Base-by-base conservation (phyloP, 2,113 vertebrate genomes). In the Caloenas nicobarica region DNA sequence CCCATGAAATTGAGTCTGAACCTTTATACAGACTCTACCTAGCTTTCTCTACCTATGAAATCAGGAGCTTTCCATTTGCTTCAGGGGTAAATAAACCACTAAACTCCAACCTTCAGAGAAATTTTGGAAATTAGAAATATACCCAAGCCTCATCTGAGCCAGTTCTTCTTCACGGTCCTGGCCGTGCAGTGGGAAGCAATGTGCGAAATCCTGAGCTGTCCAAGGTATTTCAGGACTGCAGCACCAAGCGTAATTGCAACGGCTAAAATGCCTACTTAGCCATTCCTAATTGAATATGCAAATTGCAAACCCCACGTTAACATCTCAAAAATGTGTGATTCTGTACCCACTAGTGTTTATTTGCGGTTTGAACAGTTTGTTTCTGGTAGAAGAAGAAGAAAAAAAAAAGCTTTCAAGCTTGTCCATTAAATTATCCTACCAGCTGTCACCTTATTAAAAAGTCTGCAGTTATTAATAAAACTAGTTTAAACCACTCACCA, bases 401-500 rank as follows among this genome's bases (percentile, higher is more conserved):
- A 44, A 85, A 82, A 92, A 91, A 94, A 83, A 71, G 36, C 83
- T 92, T 94, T 65, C 64, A 34, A 80, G 69, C 81, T 93, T 86
- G 36, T 96, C 95, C 91, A 80, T 97, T 81, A 97, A 80, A 95
- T 68, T 91, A 92, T 95, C 92, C 82, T 28, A 78, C 94, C 92
- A 96, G 82, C 88, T 96, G 97, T 94, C 95, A 88, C 85, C 68
- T 96, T 93, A 95, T 95, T 94, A 96, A 91, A 94, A 96, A 91
- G 65, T 91, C 91, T 94, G 83, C 38, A 88, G 89, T 94, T 96
- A 96, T 95, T 97, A 97, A 96, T 95, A 97, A 96, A 94, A 71
- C 87, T 77, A n/a, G 70, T 86, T 81, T 68, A 92, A 86, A 71
- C n/a, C 40, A 78, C 62, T 93, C 66, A 69, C 46, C 53, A 97